Evolutionary conservation across 2,888 invertebrate genomes (phyloP).

Genomic region (Orthosia cruda): DNA sequence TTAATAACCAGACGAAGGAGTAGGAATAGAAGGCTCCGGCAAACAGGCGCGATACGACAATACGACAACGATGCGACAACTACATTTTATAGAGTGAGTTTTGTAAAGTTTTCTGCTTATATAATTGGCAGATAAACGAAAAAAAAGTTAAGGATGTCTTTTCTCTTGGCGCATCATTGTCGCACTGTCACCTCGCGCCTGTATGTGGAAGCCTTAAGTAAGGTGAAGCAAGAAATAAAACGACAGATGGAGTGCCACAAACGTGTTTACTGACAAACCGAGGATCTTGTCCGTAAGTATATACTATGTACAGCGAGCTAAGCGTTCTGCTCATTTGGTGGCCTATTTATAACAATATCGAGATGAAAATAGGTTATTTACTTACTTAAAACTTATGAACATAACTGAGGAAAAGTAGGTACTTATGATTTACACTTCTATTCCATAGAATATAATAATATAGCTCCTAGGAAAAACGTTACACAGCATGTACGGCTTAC

Average conservation of each 20-base stretch:
- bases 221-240: conserved; percentile 72
- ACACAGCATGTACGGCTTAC: too few species aligned
- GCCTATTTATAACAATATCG: conserved; percentile 40
- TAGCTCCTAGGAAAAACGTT: too few species aligned
- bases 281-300: conserved; percentile 80
- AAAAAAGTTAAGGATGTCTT: too few species aligned
- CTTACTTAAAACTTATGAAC: neutral
- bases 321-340: conserved; percentile 69
- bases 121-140: too few species aligned
- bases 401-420: neutral
- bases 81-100: too few species aligned
- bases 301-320: conserved; percentile 84
- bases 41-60: too few species aligned
- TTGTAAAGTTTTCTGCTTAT: too few species aligned
- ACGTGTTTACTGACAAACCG: conserved; percentile 90
- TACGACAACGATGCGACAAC: too few species aligned
- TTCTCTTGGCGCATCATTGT: neutral
- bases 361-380: conserved; percentile 7
- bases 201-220: neutral
- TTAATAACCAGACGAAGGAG: too few species aligned
- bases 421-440: neutral
- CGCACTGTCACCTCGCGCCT: neutral
- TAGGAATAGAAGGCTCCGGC: too few species aligned
- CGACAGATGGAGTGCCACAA: conserved; percentile 84
- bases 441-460: too few species aligned